These are phyloP conservation scores for Nineta flava DNA, from an alignment of 2,888 invertebrate genomes.

Conservation along the genomic window DNA sequence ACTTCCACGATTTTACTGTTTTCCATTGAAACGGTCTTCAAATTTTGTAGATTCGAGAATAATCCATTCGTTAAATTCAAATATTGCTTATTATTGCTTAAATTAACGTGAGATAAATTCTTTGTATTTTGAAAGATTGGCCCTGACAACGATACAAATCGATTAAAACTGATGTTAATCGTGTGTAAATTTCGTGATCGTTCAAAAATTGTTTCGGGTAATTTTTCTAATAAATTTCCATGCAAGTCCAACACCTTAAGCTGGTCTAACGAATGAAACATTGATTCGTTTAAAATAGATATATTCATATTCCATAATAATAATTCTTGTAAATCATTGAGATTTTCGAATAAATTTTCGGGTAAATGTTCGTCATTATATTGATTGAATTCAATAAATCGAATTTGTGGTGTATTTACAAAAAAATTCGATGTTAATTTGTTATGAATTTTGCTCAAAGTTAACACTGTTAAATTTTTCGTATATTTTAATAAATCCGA, in stretches of 20 bases:
- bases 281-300: not conserved
- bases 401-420: too few species aligned
- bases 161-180: not conserved
- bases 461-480: too few species aligned
- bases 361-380: too few species aligned
- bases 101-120: not conserved
- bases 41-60: not conserved
- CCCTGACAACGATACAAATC: not conserved
- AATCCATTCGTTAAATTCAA: not conserved
- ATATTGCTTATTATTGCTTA: not conserved
- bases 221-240: not conserved
- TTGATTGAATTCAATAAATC: too few species aligned
- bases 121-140: not conserved
- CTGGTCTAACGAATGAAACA: not conserved
- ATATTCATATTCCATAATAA: not conserved
- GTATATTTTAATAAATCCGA: too few species aligned
- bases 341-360: not conserved
- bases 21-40: not conserved
- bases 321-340: not conserved
- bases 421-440: too few species aligned
- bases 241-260: not conserved
- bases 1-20: not conserved
- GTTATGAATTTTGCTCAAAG: too few species aligned
- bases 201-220: not conserved
- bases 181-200: not conserved